Evolutionary conservation across 1,140 invertebrate genomes (phyloP), one percentile per base, ranked within the genome.

Genomic region (Cotesia vestalis): DNA sequence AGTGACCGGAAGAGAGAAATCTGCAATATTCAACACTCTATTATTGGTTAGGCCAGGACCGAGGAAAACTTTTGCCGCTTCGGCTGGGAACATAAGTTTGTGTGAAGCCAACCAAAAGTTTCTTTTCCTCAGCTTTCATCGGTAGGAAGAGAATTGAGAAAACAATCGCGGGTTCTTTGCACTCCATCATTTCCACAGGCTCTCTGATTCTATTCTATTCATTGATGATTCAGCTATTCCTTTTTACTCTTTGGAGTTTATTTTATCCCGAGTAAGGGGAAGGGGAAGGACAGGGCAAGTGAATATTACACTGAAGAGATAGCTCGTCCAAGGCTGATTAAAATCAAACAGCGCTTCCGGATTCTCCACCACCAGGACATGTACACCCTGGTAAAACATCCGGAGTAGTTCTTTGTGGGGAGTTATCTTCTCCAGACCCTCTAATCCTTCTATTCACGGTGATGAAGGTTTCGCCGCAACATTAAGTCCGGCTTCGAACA

Each of bases 401-500:
- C 57, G 17, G 57, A 4, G 9, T 0, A 59, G 17, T 27, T 20
- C 57, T 59, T 59, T 59, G 57, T 59, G 27, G 17, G 0, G 3
- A 6, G 12, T 5, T 20, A 14, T 4, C 57, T 59, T 17, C 17
- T 59, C 57, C 27, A 27, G 27, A 27, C 27, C 20, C 57, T 59
- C 20, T 59, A 59, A 59, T 59, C 57, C 57, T 4, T 59, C 27
- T 5, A 59, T 46, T 36, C 60, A 38, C 12, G 8, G 17, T 38
- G 34, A 62, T 11, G 5, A 62, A 36, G 4, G 11, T 27, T 9
- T 27, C 9, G 2, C 11, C 4, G 27, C 17, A 34, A 12, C 59
- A 27, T 12, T 52, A 12, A 52, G 52, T 69, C 59, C 72, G 74
- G 60, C 73, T 74, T 77, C 74, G 59, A 63, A 64, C 63, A 66